phyloP scores from a whole-genome alignment of 2,888 invertebrate species.

The Suillia variegata region DNA sequence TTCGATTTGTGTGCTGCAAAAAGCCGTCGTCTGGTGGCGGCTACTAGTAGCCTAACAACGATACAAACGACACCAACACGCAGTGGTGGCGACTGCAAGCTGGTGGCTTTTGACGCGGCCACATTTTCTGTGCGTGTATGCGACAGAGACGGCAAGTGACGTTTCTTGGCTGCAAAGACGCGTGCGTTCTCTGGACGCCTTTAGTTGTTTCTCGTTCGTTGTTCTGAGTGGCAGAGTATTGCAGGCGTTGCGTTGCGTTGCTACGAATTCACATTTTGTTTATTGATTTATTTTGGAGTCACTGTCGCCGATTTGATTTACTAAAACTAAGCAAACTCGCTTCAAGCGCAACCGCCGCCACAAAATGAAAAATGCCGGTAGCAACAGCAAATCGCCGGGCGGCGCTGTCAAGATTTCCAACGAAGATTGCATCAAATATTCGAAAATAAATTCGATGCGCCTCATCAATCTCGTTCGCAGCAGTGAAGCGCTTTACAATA shows the following conservation, averaged over 20 bases:
- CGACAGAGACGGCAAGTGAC: not conserved
- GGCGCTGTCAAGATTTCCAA: not conserved
- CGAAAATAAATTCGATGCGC: constrained; percentile 27
- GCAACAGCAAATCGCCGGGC: not conserved
- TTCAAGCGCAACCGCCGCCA: not conserved
- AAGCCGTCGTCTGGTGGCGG: not conserved
- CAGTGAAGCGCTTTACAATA: constrained; percentile 32
- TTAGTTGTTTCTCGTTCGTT: not conserved
- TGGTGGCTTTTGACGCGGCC: not conserved
- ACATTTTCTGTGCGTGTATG: not conserved
- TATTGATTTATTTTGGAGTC: not conserved
- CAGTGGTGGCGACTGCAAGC: too few relatives aligned
- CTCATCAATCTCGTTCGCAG: constrained; percentile 32
- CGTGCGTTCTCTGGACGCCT: not conserved
- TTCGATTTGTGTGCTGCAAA: too few relatives aligned
- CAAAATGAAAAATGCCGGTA: not conserved
- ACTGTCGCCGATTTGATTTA: too few relatives aligned
- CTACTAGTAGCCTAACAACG: not conserved
- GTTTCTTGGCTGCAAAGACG: not conserved
- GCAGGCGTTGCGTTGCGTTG: too few relatives aligned
- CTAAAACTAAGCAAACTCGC: not conserved
- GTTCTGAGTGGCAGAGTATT: not conserved
- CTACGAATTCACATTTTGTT: too few relatives aligned
- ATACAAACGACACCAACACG: too few relatives aligned
- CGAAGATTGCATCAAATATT: not conserved